phyloP scores from a whole-genome alignment of 2,113 vertebrate species.

The Entomyzon cyanotis region DNA sequence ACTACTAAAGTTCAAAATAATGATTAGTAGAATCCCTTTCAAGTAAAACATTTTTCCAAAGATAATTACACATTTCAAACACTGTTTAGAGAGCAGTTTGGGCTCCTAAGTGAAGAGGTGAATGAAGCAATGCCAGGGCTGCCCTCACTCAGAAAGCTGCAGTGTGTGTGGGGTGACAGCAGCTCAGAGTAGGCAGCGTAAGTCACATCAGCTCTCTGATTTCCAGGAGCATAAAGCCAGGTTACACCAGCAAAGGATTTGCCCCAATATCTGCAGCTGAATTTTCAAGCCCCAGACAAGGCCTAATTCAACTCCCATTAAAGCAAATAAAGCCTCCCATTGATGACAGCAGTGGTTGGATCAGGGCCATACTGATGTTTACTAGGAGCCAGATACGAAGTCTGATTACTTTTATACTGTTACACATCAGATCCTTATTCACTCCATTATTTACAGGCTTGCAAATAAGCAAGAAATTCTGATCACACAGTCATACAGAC shows the following conservation, averaged over 20 bases:
- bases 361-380: neutral
- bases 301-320: conserved; percentile 18
- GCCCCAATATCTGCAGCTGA: conserved; percentile 1
- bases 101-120: neutral
- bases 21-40: neutral
- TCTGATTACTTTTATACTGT: conserved; percentile 60
- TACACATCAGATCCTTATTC: conserved; percentile 55
- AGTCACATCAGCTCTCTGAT: neutral
- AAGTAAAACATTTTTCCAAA: neutral
- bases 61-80: neutral
- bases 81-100: neutral
- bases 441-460: conserved; percentile 49
- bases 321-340: conserved; percentile 15
- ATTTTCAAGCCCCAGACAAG: conserved; percentile 2
- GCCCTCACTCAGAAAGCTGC: neutral
- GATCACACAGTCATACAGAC: conserved; percentile 64
- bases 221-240: neutral
- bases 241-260: neutral
- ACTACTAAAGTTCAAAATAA: neutral
- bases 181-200: neutral
- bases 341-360: neutral
- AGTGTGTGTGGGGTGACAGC: neutral
- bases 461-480: conserved; percentile 70
- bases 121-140: neutral
- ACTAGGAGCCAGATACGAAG: conserved; percentile 44